phyloP scores from a whole-genome alignment of 2,113 vertebrate species.

The Ctenodactylus gundi region DNA sequence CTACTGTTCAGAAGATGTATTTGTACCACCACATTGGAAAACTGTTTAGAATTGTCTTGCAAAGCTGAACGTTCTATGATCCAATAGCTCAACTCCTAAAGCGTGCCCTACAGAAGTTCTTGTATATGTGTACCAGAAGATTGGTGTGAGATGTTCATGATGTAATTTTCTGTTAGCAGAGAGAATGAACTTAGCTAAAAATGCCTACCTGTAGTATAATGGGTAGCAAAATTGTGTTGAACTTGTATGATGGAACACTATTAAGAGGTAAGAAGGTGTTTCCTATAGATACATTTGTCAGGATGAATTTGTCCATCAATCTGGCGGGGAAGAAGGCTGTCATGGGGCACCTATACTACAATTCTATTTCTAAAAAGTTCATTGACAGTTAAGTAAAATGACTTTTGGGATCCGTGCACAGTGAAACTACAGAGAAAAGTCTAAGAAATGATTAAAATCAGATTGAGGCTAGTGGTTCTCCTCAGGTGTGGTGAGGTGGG shows the following conservation, averaged over 20 bases:
- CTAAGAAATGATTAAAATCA: neutral
- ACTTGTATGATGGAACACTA: neutral
- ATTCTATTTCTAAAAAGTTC: neutral
- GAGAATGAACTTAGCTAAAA: neutral
- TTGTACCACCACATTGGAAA: neutral
- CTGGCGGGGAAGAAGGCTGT: neutral
- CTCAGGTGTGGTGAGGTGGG: neutral
- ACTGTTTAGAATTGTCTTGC: neutral
- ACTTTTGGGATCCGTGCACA: neutral
- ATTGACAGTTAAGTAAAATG: neutral
- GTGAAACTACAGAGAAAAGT: neutral
- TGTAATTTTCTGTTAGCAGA: slow-evolving; percentile 10
- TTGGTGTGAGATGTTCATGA: neutral
- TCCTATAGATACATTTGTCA: neutral
- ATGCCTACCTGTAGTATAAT: neutral
- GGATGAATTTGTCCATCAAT: neutral
- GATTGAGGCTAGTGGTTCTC: neutral
- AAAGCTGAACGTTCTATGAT: neutral
- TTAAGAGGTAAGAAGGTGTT: slow-evolving; percentile 25
- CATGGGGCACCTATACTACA: neutral
- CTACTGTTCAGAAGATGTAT: neutral
- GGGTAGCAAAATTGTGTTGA: slow-evolving; percentile 7
- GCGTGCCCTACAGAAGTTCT: neutral
- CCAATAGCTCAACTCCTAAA: neutral
- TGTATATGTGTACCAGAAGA: neutral